These are phyloP conservation scores for Cyprichromis sp. DNA, from an alignment of 2,113 vertebrate species.

Conservation along the genomic window DNA sequence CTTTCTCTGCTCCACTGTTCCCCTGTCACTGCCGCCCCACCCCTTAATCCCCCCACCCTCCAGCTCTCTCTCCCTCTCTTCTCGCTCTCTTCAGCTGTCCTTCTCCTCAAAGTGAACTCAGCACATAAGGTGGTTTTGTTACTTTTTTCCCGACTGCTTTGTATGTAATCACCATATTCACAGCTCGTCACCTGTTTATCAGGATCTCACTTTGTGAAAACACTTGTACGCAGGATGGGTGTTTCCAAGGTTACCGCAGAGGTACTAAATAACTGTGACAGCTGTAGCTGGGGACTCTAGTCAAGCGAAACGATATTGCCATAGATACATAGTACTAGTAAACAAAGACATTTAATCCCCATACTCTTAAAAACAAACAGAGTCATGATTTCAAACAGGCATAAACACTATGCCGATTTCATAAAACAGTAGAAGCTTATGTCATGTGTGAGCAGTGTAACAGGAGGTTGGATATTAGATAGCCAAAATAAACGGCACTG, in stretches of 20 bases:
- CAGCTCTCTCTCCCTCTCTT: not conserved
- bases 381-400: conserved; percentile 1
- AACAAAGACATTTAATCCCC: conserved; percentile 35
- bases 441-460: not conserved
- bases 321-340: conserved; percentile 43
- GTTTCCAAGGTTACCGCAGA: conserved; percentile 67
- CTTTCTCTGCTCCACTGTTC: conserved; percentile 22
- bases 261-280: conserved; percentile 65
- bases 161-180: conserved; percentile 20
- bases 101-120: conserved; percentile 11
- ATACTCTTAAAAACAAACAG: conserved; percentile 12
- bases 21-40: conserved; percentile 22
- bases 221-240: conserved; percentile 47
- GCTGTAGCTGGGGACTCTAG: conserved; percentile 57
- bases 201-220: conserved; percentile 46
- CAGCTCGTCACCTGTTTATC: conserved; percentile 52
- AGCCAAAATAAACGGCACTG: not conserved
- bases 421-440: not conserved
- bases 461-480: not conserved
- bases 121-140: not conserved
- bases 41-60: conserved; percentile 38
- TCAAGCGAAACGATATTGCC: conserved; percentile 55
- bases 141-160: not conserved
- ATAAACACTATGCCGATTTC: not conserved
- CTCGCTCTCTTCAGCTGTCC: conserved; percentile 1